Evolutionary conservation across 2,797 vertebrate species (phyloP).

Genomic region (Staurois parvus): DNA sequence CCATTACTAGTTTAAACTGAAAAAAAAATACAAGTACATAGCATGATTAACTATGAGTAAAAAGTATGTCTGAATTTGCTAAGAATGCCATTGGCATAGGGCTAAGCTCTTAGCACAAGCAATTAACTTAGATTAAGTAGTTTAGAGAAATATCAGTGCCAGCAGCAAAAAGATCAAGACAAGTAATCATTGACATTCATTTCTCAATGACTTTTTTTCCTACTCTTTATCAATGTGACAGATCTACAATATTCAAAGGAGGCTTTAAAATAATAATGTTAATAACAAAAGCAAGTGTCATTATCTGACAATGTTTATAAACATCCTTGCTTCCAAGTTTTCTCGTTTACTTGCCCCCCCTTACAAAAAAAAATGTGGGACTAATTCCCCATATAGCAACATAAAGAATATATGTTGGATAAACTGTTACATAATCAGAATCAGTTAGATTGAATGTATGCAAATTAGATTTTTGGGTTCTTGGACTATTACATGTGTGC

Average conservation of each 20-base stretch:
- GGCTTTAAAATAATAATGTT: neutral
- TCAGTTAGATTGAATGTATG: no score
- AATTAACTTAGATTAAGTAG: constrained; percentile 38
- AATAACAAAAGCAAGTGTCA: neutral
- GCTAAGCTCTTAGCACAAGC: constrained; percentile 12
- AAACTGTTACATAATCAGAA: no score
- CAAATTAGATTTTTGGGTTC: no score
- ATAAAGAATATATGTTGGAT: no score
- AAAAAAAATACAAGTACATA: neutral
- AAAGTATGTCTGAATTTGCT: neutral
- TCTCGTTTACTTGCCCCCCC: neutral
- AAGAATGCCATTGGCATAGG: constrained; percentile 29
- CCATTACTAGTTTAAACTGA: constrained; percentile 1
- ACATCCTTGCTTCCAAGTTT: neutral
- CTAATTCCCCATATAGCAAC: no score
- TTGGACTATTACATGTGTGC: no score
- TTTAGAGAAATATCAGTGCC: constrained; percentile 31
- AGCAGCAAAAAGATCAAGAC: constrained; percentile 11
- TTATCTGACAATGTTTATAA: neutral
- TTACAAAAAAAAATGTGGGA: no score
- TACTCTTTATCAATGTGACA: constrained; percentile 1
- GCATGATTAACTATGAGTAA: neutral
- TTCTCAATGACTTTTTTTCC: neutral
- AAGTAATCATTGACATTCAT: constrained; percentile 23
- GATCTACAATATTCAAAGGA: neutral